Base-by-base conservation (phyloP, 2,797 vertebrate genomes). In the Channa striata region DNA sequence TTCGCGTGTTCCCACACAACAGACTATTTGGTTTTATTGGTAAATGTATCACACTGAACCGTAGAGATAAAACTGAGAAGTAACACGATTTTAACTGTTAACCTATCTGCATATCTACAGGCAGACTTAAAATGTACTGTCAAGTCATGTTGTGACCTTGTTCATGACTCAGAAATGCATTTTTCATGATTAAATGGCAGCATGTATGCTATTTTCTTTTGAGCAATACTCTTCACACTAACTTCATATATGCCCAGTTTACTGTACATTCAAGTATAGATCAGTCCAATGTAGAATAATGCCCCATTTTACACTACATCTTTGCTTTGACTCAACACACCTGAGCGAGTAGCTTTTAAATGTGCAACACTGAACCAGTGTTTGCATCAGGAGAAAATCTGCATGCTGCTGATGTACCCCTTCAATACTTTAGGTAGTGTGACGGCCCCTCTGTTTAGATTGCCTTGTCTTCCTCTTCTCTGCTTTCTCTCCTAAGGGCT, bases 111-210 rank as follows among this genome's bases (percentile, higher is more conserved):
- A 14, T 37, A 19, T 49, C 23, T n/a, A 2, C 34, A 44, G 16
- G 10, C 37, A 44, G 39, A n/a, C 20, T 57, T 30, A 23, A 19
- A 47, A 46, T 34, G 19, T 37, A 30, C n/a, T 48, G 11, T 14
- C 59, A 63, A 13, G n/a, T 48, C 16, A 51, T 43, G 19, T 8
- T 21, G n/a, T 33, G 23, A 52, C 62, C 57, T 23, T 48, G 40
- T 48, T 53, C 23, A 23, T 23, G n/a, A 43, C 47, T 46, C 33
- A 48, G 59, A 23, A 7, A n/a, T 72, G 56, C 30, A 19, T 36
- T 52, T 53, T 33, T n/a, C 8, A 10, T 17, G 10, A 36, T 39
- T 40, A 47, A 12, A 25, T 19, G 9, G 20, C n/a, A n/a, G n/a
- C n/a, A n/a, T 30, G 37, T 13, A 13, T 49, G 52, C 19, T 44